A percentile compares a stretch with the other conserved stretches of the same genome.
phyloP scores from a whole-genome alignment of 2,797 vertebrate genomes.

The Lepilemur ruficaudatus region DNA sequence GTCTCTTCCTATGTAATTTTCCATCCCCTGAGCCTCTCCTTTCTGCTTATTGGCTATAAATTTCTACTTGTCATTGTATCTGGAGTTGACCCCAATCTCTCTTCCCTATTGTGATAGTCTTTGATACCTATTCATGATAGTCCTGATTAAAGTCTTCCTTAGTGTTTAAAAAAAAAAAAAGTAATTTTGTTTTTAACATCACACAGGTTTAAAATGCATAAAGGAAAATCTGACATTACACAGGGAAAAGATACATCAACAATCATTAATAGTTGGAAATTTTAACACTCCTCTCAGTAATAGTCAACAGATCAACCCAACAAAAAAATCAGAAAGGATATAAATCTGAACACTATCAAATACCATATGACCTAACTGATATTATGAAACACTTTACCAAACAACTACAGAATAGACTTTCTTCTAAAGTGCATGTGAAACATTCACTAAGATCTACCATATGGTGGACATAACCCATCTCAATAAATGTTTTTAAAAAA shows the following conservation, averaged over 20 bases:
- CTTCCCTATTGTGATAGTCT: neutral
- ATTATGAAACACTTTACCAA: neutral
- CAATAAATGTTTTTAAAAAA: neutral
- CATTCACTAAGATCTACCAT: neutral
- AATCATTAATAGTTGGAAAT: neutral
- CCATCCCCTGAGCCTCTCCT: neutral
- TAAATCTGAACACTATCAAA: neutral
- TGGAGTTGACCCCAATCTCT: neutral
- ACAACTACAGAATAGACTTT: neutral
- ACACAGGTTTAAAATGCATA: conserved; percentile 29
- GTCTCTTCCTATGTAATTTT: neutral
- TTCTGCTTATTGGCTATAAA: neutral
- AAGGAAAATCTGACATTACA: neutral
- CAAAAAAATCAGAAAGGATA: conserved; percentile 8
- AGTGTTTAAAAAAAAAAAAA: neutral
- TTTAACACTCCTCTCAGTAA: neutral
- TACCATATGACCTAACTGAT: neutral
- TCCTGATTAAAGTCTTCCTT: neutral
- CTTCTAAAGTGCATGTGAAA: neutral
- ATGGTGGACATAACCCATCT: neutral
- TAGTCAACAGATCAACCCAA: neutral
- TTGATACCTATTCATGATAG: neutral
- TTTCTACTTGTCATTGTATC: neutral
- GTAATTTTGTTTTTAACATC: neutral
- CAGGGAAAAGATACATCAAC: neutral